phyloP scores from a whole-genome alignment of 2,888 invertebrate species.

The Lasioglossum malachurum region DNA sequence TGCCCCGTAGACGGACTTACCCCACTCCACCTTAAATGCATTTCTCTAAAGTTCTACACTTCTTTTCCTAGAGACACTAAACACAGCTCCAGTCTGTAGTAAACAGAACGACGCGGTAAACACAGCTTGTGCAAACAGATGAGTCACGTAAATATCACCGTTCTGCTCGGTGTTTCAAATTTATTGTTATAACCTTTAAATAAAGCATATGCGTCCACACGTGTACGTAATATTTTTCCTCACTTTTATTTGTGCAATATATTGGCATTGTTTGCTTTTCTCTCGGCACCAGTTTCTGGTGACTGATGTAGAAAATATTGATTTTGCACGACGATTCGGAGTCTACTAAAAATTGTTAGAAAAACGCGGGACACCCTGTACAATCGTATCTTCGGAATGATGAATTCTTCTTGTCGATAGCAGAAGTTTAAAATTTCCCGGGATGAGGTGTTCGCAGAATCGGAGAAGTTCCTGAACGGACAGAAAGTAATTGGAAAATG shows the following conservation, averaged over 20 bases:
- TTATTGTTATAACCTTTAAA: background rate
- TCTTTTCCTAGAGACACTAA: background rate
- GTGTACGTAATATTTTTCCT: background rate
- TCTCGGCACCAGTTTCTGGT: background rate
- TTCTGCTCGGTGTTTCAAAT: background rate
- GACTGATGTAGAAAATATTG: background rate
- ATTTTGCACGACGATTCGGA: background rate
- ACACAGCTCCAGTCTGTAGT: background rate
- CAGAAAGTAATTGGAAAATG: conserved; percentile 21
- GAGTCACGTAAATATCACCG: background rate
- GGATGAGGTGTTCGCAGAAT: background rate
- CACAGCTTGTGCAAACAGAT: background rate
- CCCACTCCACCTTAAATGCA: too few species aligned
- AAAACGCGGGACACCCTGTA: too few species aligned
- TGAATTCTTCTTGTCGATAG: background rate
- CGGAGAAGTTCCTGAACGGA: background rate
- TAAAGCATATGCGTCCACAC: background rate
- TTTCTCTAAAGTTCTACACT: background rate
- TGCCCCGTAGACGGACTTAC: too few species aligned
- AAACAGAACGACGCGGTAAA: background rate
- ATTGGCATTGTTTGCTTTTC: background rate
- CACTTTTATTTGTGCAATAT: background rate
- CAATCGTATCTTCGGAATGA: background rate
- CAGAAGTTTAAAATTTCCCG: background rate
- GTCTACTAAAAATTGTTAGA: background rate